Evolutionary conservation across 2,113 vertebrate genomes (phyloP), one percentile per base, ranked within the genome.

Genomic region (Epinephelus fuscoguttatus): DNA sequence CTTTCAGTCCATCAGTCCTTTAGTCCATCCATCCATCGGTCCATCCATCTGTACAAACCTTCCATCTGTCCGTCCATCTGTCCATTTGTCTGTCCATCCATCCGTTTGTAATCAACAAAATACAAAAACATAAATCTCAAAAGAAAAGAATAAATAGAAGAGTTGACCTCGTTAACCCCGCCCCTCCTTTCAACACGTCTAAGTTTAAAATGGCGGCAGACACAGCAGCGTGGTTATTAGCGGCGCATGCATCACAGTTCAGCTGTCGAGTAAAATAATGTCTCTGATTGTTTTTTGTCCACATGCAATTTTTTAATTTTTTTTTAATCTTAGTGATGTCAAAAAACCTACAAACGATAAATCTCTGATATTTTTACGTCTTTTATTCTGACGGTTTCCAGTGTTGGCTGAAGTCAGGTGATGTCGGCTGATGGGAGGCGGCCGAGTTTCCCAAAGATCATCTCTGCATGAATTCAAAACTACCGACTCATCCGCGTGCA

Each of bases 391-490:
- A 2, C 19, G 42, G 53, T 7, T 66, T 81, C 37, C 17, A 64
- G 47, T 7, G 53, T 66, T 42, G 11, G 81, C 86, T 56, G 86
- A 89, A 30, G 40, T 30, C 30, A 30, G 30, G 30, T 30, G 30
- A 17, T 5, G 53, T 67, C 59, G 14, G 82, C 86, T 57, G 86
- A 88, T 23, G 37, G 79, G 82, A 80, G 82, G 68, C 1, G 42
- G 78, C 45, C 0, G 11, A 57, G 75, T 79, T 92, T 78, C 81
- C 68, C 72, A 69, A 49, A 89, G 81, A 75, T 49, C 50, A 55
- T 63, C 69, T 60, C 14, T 33, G 7, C 3, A 21, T 33, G 27
- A 23, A 13, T 49, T 50, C 42, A 21, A 18, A 49, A 30, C 40
- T 1, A 66, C 55, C 4, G 49, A 50, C 5, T 27, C 6, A 30